These are phyloP conservation scores for Cuculus canorus DNA, from an alignment of 2,797 vertebrate genomes.

Conservation along the genomic window DNA sequence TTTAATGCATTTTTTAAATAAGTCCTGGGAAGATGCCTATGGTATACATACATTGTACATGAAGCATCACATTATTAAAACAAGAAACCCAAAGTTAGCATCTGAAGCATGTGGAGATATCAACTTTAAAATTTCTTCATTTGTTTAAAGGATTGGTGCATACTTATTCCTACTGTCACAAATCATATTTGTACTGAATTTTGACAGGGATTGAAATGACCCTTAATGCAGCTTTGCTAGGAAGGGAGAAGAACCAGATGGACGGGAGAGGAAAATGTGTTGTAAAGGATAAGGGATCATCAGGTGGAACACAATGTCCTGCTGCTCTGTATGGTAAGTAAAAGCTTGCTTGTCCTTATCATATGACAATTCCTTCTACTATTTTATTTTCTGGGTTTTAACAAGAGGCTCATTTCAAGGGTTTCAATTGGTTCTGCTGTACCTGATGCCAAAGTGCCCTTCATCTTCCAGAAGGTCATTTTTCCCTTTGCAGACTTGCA, in stretches of 20 bases:
- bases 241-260: not conserved
- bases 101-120: not conserved
- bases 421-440: fast-evolving
- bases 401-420: not conserved
- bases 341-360: not conserved
- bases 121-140: not conserved
- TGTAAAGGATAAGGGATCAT: not conserved
- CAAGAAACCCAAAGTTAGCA: not conserved
- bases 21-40: not conserved
- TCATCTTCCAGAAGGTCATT: not conserved
- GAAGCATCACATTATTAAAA: not conserved
- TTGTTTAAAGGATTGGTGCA: not conserved
- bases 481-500: not conserved
- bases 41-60: not conserved
- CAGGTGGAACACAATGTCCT: not conserved
- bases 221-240: not conserved
- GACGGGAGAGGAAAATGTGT: not conserved
- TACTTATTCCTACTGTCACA: not conserved
- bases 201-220: not conserved
- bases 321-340: not conserved
- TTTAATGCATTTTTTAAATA: not conserved
- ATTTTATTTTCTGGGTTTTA: not conserved
- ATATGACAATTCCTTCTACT: not conserved
- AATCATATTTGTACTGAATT: not conserved
- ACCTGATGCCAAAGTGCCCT: not conserved